Conservation (phyloP, 2,888 invertebrate species). For the Pollenia angustigena region DNA sequence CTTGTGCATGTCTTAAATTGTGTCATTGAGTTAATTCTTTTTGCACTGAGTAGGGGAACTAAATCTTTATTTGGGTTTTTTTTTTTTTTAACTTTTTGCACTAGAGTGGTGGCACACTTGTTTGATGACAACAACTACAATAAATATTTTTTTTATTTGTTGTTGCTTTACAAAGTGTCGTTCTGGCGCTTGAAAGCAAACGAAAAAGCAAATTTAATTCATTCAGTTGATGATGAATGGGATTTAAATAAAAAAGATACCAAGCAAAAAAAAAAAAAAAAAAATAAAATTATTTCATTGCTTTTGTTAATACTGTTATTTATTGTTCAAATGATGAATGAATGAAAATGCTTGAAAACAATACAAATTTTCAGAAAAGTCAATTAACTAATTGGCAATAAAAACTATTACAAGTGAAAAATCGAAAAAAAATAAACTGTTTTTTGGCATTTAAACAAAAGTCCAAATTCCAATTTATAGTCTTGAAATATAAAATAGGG, state of each 20-base stretch:
- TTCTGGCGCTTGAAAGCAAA: conserved; percentile 70
- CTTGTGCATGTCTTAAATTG: conserved; percentile 26
- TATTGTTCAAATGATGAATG: conserved; percentile 65
- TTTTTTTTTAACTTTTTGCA: conserved; percentile 38
- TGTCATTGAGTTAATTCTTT: conserved; percentile 59
- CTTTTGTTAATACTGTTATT: conserved; percentile 17
- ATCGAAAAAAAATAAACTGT: neutral
- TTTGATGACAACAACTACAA: conserved; percentile 51
- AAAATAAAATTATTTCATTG: conserved; percentile 29
- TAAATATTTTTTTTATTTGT: conserved; percentile 18
- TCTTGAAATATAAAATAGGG: too few relatives aligned
- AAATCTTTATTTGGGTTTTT: conserved; percentile 22
- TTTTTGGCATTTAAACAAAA: conserved; percentile 44
- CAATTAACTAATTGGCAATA: conserved; percentile 66
- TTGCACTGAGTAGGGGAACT: neutral
- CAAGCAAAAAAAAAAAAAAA: conserved; percentile 11
- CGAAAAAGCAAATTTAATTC: conserved; percentile 69
- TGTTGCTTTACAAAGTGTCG: conserved; percentile 59
- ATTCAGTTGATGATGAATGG: conserved; percentile 74
- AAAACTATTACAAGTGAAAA: conserved; percentile 3
- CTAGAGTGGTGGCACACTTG: conserved; percentile 66
- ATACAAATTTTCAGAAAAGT: conserved; percentile 53
- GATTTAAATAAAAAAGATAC: conserved; percentile 53
- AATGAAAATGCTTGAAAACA: conserved; percentile 46
- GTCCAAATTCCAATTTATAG: conserved; percentile 27